Evolutionary conservation across 2,797 vertebrate species (phyloP).

Genomic region (Numenius phaeopus): DNA sequence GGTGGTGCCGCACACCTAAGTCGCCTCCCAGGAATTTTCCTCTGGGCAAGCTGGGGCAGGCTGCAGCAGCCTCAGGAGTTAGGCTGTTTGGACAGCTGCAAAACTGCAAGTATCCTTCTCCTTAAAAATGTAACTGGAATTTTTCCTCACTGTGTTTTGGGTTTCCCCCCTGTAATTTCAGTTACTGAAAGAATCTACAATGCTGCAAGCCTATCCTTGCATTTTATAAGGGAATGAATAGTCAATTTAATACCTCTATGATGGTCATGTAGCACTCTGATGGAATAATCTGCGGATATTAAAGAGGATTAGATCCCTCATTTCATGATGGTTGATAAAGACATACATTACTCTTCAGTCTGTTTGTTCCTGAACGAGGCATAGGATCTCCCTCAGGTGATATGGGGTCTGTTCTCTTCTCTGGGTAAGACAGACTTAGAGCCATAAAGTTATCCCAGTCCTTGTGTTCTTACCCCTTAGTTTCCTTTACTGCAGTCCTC

Average conservation of each 20-base stretch:
- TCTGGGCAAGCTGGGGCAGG: background rate
- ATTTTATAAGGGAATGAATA: background rate
- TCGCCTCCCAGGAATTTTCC: background rate
- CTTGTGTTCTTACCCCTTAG: background rate
- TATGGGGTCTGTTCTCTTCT: background rate
- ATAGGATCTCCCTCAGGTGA: background rate
- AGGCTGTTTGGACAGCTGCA: background rate
- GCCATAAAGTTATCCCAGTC: background rate
- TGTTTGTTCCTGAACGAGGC: rapidly evolving
- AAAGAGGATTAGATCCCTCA: background rate
- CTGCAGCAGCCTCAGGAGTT: background rate
- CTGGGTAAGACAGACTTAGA: background rate
- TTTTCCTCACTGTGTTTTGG: background rate
- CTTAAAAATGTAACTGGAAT: background rate
- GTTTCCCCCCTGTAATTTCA: background rate
- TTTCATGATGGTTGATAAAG: background rate
- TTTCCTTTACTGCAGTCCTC: background rate
- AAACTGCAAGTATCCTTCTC: background rate
- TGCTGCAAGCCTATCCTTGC: background rate
- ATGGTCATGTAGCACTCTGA: background rate
- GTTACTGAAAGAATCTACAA: background rate
- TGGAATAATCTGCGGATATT: background rate
- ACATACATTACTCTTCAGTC: rapidly evolving
- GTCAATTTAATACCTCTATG: background rate
- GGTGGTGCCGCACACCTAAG: background rate